These are phyloP conservation scores for Ibidorhyncha struthersii DNA, from an alignment of 2,113 vertebrate species.

Conservation along the genomic window DNA sequence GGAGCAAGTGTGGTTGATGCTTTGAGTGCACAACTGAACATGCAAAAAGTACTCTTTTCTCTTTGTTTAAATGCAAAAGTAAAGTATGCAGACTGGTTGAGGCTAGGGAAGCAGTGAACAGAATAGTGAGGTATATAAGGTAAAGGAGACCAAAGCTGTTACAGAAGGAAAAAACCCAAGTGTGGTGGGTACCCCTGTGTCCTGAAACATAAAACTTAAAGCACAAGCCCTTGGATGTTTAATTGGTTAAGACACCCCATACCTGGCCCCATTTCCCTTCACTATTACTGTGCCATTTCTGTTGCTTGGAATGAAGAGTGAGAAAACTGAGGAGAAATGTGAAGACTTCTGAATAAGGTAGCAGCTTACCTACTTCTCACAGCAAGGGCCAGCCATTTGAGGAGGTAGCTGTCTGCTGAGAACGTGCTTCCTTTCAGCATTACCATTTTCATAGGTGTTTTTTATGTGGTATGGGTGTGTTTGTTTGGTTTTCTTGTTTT, in stretches of 20 bases:
- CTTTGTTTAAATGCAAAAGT: neutral
- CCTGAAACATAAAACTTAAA: neutral
- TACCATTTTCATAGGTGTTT: too few species aligned
- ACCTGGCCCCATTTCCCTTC: neutral
- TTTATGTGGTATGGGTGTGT: neutral
- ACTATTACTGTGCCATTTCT: too few species aligned
- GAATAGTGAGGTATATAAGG: neutral
- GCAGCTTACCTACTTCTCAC: too few species aligned
- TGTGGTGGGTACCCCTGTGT: neutral
- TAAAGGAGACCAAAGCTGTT: neutral
- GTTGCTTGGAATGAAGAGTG: too few species aligned
- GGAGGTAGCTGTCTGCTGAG: too few species aligned
- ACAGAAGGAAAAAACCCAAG: neutral
- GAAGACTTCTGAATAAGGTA: too few species aligned
- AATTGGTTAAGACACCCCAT: rapidly evolving
- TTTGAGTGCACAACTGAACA: neutral
- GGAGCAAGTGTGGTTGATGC: neutral
- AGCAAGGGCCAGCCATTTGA: too few species aligned
- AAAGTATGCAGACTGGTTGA: neutral
- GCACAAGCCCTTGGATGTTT: neutral
- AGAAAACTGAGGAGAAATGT: too few species aligned
- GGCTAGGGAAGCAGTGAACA: neutral
- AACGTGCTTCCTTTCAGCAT: too few species aligned
- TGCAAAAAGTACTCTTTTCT: neutral
- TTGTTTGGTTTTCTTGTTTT: too few species aligned